Conservation (phyloP, 2,888 invertebrate genomes). For the Drosophila mercatorum region DNA sequence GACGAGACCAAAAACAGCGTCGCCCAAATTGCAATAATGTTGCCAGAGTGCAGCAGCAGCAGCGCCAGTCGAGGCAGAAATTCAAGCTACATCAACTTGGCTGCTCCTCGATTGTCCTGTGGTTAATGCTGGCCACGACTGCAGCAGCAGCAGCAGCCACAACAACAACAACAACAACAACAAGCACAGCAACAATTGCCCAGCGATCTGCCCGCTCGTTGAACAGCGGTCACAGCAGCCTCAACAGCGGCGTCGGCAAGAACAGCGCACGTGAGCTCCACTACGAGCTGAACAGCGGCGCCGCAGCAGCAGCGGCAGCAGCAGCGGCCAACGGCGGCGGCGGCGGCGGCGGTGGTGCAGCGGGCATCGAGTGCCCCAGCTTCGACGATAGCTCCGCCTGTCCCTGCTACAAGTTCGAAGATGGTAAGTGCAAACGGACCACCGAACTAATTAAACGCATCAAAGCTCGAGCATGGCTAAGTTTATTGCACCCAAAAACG, state of each 20-base stretch:
- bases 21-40: constrained; percentile 70
- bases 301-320: constrained; percentile 8
- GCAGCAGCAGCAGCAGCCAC: constrained; percentile 34
- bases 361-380: constrained; percentile 88
- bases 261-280: constrained; percentile 50
- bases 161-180: constrained; percentile 27
- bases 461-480: constrained; percentile 50
- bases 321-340: constrained; percentile 16
- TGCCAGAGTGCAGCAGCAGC: constrained; percentile 45
- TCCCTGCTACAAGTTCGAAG: constrained; percentile 96
- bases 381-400: constrained; percentile 92
- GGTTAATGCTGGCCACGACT: constrained; percentile 48
- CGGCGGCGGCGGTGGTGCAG: constrained; percentile 51
- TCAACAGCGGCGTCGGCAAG: constrained; percentile 27
- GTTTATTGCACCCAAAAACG: constrained; percentile 64
- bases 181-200: constrained; percentile 20
- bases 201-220: constrained; percentile 54
- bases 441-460: constrained; percentile 61
- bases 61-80: constrained; percentile 15
- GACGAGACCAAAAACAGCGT: constrained; percentile 56
- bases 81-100: constrained; percentile 64
- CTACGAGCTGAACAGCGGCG: constrained; percentile 45
- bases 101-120: constrained; percentile 79
- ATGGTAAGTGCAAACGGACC: constrained; percentile 86
- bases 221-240: constrained; percentile 33